A percentile compares a stretch with the other conserved stretches of the same genome.
These are phyloP conservation scores for Lasioglossum leucozonium DNA, from an alignment of 2,888 invertebrate genomes.

Conservation along the genomic window DNA sequence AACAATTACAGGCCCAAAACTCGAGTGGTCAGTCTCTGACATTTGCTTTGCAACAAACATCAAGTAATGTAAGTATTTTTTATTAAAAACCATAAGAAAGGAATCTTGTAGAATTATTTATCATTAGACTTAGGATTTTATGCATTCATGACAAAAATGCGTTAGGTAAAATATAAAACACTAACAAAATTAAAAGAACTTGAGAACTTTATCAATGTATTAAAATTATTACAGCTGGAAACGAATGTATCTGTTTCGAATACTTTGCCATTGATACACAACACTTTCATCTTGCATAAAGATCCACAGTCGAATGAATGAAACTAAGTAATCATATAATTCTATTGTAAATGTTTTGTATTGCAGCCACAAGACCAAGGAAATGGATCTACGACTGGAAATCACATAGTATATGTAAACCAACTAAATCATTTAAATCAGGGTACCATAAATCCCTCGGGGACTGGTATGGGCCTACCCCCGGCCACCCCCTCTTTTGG, in stretches of 20 bases:
- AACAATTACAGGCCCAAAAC: slow-evolving; percentile 82
- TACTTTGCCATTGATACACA: not conserved
- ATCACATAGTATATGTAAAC: slow-evolving; percentile 84
- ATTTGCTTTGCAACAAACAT: slow-evolving; percentile 83
- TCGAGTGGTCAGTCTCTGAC: slow-evolving; percentile 82
- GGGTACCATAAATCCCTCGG: slow-evolving; percentile 82
- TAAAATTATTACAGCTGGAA: not conserved
- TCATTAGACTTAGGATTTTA: not conserved
- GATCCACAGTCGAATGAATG: not conserved
- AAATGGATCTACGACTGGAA: slow-evolving; percentile 82
- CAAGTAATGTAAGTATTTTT: slow-evolving; percentile 78
- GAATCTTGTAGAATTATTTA: not conserved
- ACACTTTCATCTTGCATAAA: not conserved
- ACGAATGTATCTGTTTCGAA: not conserved
- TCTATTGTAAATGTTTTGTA: slow-evolving; percentile 30
- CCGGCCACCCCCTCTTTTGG: slow-evolving; percentile 85
- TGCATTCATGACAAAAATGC: not conserved
- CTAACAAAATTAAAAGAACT: too few relatives aligned
- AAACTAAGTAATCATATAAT: slow-evolving; percentile 10
- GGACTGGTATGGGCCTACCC: slow-evolving; percentile 85
- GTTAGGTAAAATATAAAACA: not conserved
- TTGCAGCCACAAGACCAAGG: slow-evolving; percentile 81
- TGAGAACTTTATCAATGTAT: not conserved
- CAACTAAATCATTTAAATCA: slow-evolving; percentile 84
- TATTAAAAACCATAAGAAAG: not conserved